Base-by-base conservation (phyloP, 2,888 invertebrate species). In the Molanna angustata region DNA sequence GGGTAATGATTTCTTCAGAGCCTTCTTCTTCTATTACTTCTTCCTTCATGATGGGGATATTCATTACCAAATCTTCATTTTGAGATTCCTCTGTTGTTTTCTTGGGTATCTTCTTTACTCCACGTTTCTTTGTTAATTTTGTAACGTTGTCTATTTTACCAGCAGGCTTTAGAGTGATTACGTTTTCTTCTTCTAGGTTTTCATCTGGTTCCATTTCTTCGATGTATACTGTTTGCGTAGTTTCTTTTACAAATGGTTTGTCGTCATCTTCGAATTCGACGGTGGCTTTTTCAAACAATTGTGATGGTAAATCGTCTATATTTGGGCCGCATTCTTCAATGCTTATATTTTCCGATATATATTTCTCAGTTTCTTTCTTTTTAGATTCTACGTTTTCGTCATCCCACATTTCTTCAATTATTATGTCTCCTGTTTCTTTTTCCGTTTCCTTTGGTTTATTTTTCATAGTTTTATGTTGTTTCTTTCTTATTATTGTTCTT, bases 401-500 rank as follows among this genome's bases (percentile, higher is more conserved):
- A 44, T 76, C 76, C 52, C 75, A 60, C 1, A 66, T 69, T 67
- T 77, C 76, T 66, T 77, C 76, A 52, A 82, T 80, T 0, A 81
- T 74, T 2, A 80, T 66, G 58, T 79, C 73, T 17, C 74, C 74
- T 55, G 70, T 69, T 11, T 64, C 62, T 32, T 52, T 41, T 16
- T 45, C 32, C 7, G 4, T 19, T 7, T 18, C 20, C 13, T 40
- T 16, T 20, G n/a, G 17, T 9, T 61, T 62, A 18, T 65, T 61
- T 1, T 53, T 54, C 17, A 37, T 54, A 2, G 59, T 59, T 54
- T 62, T 68, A n/a, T n/a, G n/a, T 32, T 68, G 70, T 61, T 72
- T 76, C 61, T 72, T 76, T 60, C 75, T 68, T 50, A 80, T 62
- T 52, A 78, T 76, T 1, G 81, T 82, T 61, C 80, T 63, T 64